phyloP scores from a whole-genome alignment of 2,888 invertebrate species.

The Meteorus colon region DNA sequence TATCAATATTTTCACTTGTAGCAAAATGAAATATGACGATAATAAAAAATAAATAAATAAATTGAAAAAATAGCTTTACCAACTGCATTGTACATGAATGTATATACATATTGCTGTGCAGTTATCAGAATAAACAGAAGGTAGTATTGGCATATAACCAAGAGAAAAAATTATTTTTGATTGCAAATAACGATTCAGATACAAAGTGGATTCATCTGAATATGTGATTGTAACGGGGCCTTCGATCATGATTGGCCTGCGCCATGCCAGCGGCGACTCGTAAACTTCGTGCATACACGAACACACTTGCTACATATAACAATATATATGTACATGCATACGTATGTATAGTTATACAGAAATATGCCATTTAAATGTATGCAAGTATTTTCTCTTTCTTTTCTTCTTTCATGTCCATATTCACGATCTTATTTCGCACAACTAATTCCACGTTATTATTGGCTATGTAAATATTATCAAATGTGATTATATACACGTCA shows the following conservation, averaged over 20 bases:
- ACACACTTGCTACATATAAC: background rate
- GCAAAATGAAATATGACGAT: slow-evolving; percentile 19
- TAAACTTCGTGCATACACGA: slow-evolving; percentile 55
- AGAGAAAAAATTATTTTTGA: slow-evolving; percentile 16
- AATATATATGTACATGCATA: background rate
- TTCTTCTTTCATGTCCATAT: background rate
- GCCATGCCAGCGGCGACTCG: slow-evolving; percentile 59
- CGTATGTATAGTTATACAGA: slow-evolving; percentile 7
- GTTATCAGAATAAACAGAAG: background rate
- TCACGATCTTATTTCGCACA: background rate
- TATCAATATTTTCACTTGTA: background rate
- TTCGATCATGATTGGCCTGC: slow-evolving; percentile 54
- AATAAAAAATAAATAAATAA: slow-evolving; percentile 4
- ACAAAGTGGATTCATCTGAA: slow-evolving; percentile 42
- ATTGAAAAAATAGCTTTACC: background rate
- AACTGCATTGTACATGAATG: background rate
- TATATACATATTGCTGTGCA: background rate
- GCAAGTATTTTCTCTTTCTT: background rate
- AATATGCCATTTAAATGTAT: background rate
- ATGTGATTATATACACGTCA: slow-evolving; percentile 49
- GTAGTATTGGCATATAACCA: background rate
- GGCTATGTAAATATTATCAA: slow-evolving; percentile 65
- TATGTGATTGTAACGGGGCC: slow-evolving; percentile 47
- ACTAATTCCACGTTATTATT: slow-evolving; percentile 67
- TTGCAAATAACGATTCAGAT: slow-evolving; percentile 30